These are phyloP conservation scores for Sarcophaga variegata DNA, from an alignment of 2,888 invertebrate genomes.

Conservation along the genomic window DNA sequence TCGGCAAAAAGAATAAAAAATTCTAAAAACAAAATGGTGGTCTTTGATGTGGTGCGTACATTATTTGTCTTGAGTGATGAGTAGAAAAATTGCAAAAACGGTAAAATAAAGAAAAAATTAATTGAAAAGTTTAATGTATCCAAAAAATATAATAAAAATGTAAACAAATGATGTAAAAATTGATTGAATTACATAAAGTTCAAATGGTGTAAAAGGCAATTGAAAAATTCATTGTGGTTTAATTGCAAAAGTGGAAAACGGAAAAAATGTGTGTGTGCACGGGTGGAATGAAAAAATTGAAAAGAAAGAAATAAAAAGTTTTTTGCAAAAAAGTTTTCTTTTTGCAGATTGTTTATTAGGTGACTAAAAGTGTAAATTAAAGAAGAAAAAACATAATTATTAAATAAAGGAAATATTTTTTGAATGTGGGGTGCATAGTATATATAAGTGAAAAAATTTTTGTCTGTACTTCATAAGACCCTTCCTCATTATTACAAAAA, in stretches of 20 bases:
- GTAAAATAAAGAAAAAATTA: conserved; percentile 77
- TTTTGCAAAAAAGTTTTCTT: conserved; percentile 41
- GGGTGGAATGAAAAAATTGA: conserved; percentile 74
- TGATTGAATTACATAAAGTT: conserved; percentile 50
- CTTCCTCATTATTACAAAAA: conserved; percentile 36
- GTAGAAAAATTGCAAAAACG: conserved; percentile 79
- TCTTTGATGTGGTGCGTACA: conserved; percentile 82
- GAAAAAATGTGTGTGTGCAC: conserved; percentile 75
- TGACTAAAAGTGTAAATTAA: background rate
- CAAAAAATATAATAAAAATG: conserved; percentile 71
- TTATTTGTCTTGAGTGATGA: conserved; percentile 79
- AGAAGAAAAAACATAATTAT: conserved; percentile 2
- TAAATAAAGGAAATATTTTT: conserved; percentile 6
- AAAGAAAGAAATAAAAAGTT: conserved; percentile 64
- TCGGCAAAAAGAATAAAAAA: conserved; percentile 72
- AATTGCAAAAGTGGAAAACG: conserved; percentile 71
- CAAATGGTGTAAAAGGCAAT: conserved; percentile 74
- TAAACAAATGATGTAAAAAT: conserved; percentile 72
- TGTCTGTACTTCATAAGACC: conserved; percentile 78
- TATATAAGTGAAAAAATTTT: conserved; percentile 53
- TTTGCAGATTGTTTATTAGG: conserved; percentile 19
- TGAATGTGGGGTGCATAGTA: background rate
- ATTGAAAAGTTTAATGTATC: conserved; percentile 74
- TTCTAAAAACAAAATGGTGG: conserved; percentile 82
- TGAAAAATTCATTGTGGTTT: conserved; percentile 72